Conservation (phyloP, 2,888 invertebrate species). For the Cephalotes varians region DNA sequence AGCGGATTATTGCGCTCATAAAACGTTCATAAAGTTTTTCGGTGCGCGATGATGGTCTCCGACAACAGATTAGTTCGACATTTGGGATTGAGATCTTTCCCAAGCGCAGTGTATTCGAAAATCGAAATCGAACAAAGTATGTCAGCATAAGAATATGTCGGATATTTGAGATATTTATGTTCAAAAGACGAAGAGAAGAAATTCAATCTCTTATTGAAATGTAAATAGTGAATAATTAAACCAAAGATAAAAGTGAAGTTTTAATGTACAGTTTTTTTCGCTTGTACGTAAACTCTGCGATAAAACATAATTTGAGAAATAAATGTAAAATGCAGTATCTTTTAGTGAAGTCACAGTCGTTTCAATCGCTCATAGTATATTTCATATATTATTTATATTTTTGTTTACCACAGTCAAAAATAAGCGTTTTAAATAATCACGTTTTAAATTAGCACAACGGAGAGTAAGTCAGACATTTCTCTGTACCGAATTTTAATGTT, state of each 20-base stretch:
- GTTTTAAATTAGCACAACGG: neutral
- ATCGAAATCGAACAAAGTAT: neutral
- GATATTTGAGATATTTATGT: neutral
- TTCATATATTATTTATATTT: neutral
- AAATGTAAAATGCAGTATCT: neutral
- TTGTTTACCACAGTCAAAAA: neutral
- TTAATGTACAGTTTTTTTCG: neutral
- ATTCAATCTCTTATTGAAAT: neutral
- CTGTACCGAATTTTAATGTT: neutral
- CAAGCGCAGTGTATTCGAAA: neutral
- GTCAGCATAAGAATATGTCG: neutral
- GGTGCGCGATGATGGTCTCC: conserved; percentile 25
- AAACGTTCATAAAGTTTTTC: conserved; percentile 81
- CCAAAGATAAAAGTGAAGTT: neutral
- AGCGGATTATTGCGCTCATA: conserved; percentile 82
- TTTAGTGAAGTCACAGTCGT: neutral
- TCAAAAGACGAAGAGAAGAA: neutral
- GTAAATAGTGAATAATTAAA: neutral
- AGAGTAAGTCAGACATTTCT: conserved; percentile 1
- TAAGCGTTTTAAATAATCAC: neutral
- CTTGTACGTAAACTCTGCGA: neutral
- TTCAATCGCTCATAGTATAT: neutral
- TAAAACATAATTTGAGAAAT: neutral
- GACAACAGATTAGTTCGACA: conserved; percentile 6
- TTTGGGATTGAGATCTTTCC: conserved; percentile 7